A percentile compares a stretch with the other conserved stretches of the same genome.
phyloP scores from a whole-genome alignment of 2,888 invertebrate genomes.

The Cecidostiba fungosa region DNA sequence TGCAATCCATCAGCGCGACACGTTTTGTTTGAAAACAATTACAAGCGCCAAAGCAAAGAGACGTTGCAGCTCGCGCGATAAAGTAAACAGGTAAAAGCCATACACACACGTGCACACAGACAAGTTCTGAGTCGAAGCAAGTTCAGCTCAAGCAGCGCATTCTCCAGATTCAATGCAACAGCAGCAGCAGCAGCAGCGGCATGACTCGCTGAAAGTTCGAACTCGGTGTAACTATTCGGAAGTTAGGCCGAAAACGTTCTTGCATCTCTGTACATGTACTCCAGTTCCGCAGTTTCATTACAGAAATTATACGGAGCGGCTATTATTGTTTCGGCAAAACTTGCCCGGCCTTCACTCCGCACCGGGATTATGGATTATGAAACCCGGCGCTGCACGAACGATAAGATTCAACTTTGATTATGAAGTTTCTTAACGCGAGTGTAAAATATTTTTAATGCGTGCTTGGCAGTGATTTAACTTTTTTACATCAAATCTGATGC shows the following conservation, averaged over 20 bases:
- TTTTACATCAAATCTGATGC: too few relatives aligned
- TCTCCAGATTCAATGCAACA: constrained; percentile 6
- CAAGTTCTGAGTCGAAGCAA: background rate
- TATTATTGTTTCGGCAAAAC: constrained; percentile 13
- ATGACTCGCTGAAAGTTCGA: constrained; percentile 10
- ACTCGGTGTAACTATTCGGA: constrained; percentile 8
- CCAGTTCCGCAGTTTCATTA: constrained; percentile 23
- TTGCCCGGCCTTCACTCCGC: background rate
- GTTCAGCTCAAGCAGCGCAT: constrained; percentile 2
- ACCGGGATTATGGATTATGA: constrained; percentile 9
- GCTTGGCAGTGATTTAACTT: too few relatives aligned
- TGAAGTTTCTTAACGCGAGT: background rate
- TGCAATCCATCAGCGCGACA: background rate
- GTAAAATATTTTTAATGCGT: background rate
- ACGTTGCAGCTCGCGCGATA: constrained; percentile 4
- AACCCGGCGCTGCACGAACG: background rate
- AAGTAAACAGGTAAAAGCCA: constrained; percentile 13
- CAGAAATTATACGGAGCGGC: constrained; percentile 18
- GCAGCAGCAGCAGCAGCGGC: background rate
- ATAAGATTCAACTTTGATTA: constrained; percentile 5
- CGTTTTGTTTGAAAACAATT: constrained; percentile 1
- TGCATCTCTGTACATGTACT: background rate
- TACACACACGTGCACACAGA: background rate
- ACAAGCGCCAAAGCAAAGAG: background rate
- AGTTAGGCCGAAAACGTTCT: constrained; percentile 13